Evolutionary conservation across 2,113 vertebrate species (phyloP).

Genomic region (Neotoma lepida): DNA sequence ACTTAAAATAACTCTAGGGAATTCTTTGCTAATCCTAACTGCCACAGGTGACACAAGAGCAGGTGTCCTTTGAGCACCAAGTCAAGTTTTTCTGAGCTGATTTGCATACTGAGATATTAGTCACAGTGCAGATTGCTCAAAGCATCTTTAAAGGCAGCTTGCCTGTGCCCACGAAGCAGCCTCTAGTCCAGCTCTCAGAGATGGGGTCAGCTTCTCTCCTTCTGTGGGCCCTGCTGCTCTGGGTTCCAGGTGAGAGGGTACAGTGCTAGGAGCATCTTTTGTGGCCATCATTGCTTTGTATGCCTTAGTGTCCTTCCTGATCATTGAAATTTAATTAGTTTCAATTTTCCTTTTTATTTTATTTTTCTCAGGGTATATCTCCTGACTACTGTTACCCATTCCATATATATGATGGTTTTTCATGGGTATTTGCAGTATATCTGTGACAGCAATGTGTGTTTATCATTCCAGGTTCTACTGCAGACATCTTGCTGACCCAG

Average conservation of each 20-base stretch:
- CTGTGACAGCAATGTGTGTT: not conserved
- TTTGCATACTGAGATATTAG: not conserved
- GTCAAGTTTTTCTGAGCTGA: not conserved
- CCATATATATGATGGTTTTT: not conserved
- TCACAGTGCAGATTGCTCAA: not conserved
- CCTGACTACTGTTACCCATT: too few species aligned
- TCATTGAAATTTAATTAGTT: not conserved
- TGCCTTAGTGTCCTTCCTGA: not conserved
- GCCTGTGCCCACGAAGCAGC: too few species aligned
- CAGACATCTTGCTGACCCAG: constrained; percentile 19
- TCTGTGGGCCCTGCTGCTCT: not conserved
- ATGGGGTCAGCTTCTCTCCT: not conserved
- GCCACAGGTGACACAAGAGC: not conserved
- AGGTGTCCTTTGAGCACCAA: not conserved
- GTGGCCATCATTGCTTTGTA: not conserved
- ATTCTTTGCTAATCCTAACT: not conserved
- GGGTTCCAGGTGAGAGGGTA: not conserved
- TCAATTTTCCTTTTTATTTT: not conserved
- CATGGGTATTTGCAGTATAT: not conserved
- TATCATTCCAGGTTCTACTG: not conserved
- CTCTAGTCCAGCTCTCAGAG: not conserved
- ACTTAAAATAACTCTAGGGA: not conserved
- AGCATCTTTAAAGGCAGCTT: not conserved
- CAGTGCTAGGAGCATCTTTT: too few species aligned
- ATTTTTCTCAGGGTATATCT: not conserved